These are phyloP conservation scores for Rosalia funebris DNA, from an alignment of 2,888 invertebrate species.

Conservation along the genomic window DNA sequence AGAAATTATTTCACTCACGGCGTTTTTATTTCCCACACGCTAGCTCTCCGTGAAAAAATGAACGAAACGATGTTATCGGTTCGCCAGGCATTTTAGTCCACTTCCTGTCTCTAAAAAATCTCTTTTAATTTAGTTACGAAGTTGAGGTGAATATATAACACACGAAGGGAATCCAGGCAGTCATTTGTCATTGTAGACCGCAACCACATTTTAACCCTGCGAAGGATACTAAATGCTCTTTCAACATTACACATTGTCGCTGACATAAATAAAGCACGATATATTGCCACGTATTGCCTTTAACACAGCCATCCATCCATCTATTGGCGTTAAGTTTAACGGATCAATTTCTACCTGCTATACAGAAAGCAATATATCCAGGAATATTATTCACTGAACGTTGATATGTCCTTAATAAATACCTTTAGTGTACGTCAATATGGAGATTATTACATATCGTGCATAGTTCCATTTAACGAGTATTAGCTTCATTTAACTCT, in stretches of 20 bases:
- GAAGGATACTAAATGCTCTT: constrained; percentile 1
- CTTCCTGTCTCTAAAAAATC: neutral
- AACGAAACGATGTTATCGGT: too few species aligned
- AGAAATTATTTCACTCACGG: too few species aligned
- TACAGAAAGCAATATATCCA: too few species aligned
- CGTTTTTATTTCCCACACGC: too few species aligned
- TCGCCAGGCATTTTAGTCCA: neutral
- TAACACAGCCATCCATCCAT: neutral
- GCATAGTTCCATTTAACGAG: too few species aligned
- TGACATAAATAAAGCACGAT: neutral
- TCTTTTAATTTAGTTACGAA: constrained; percentile 1
- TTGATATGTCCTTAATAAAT: too few species aligned
- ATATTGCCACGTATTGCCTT: neutral
- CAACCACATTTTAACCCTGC: constrained; percentile 4
- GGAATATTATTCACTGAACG: too few species aligned
- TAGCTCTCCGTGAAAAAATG: too few species aligned
- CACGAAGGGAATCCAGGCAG: neutral
- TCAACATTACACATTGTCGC: neutral
- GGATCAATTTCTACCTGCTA: neutral
- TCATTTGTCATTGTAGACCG: constrained; percentile 2
- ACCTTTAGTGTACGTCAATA: too few species aligned
- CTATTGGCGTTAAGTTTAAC: neutral
- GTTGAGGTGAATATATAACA: constrained; percentile 4
- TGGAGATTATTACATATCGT: too few species aligned
- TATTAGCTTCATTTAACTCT: too few species aligned